Percentiles rank a stretch among this genome's conserved stretches.
These are phyloP conservation scores for Oxyruncus cristatus DNA, from an alignment of 2,113 vertebrate genomes.

Conservation along the genomic window DNA sequence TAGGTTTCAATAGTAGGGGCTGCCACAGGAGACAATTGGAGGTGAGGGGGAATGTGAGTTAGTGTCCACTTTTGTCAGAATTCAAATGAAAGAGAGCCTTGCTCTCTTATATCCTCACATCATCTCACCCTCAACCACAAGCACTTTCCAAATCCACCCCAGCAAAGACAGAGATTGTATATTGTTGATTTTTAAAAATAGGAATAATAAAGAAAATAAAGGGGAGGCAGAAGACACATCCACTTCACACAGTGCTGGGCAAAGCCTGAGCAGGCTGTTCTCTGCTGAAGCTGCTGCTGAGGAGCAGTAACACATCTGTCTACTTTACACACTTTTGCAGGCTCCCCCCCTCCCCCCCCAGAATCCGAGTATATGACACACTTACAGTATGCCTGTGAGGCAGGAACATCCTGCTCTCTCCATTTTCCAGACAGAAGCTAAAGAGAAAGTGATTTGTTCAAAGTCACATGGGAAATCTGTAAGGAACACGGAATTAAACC, in stretches of 20 bases:
- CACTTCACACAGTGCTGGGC: background rate
- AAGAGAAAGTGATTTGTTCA: background rate
- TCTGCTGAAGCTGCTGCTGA: background rate
- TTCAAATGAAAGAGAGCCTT: background rate
- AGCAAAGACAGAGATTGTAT: background rate
- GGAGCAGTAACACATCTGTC: background rate
- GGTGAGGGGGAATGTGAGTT: background rate
- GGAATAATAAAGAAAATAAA: background rate
- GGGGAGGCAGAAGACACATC: background rate
- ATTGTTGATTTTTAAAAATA: background rate
- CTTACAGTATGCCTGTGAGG: background rate
- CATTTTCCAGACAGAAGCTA: background rate
- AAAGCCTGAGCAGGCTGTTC: background rate
- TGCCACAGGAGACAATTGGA: background rate
- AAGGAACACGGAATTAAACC: slow-evolving; percentile 19
- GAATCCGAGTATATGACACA: background rate
- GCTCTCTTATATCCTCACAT: background rate
- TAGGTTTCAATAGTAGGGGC: background rate
- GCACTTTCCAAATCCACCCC: background rate
- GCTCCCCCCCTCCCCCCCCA: background rate
- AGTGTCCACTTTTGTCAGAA: background rate
- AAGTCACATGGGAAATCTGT: background rate
- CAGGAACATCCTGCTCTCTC: background rate
- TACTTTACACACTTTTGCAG: background rate
- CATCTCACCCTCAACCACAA: background rate